These are phyloP conservation scores for Origma solitaria DNA, from an alignment of 2,113 vertebrate genomes.

Conservation along the genomic window DNA sequence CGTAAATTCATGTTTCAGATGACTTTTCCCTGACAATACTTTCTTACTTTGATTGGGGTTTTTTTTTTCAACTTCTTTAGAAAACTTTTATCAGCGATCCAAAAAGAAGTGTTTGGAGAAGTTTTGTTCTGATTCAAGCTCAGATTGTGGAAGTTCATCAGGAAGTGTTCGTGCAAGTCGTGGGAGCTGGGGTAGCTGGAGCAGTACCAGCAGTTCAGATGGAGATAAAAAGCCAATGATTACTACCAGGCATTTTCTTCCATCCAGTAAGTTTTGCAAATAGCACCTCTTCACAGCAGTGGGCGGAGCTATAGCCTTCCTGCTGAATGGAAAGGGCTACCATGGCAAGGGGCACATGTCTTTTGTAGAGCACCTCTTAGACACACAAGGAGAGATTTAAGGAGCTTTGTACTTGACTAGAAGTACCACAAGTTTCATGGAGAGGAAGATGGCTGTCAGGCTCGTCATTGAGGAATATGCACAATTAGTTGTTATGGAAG, in stretches of 20 bases:
- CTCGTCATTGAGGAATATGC: not conserved
- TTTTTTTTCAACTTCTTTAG: constrained; percentile 30
- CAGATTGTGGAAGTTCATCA: constrained; percentile 90
- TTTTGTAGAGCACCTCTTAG: not conserved
- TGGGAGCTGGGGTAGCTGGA: constrained; percentile 98
- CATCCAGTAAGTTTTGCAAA: constrained; percentile 75
- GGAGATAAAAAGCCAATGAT: constrained; percentile 83
- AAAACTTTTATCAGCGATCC: constrained; percentile 56
- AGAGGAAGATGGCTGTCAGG: not conserved
- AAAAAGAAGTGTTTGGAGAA: constrained; percentile 82
- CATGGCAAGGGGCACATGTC: not conserved
- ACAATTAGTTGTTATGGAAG: not conserved
- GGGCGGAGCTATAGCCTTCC: not conserved
- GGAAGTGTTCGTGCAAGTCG: constrained; percentile 91
- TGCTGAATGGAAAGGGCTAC: not conserved
- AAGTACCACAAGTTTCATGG: not conserved
- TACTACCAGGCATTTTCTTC: constrained; percentile 72
- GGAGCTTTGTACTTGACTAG: not conserved
- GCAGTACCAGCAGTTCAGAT: constrained; percentile 91
- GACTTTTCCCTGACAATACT: not conserved
- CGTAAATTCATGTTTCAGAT: not conserved
- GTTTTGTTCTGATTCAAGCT: constrained; percentile 88
- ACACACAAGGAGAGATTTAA: not conserved
- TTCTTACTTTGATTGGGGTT: not conserved
- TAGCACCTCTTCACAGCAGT: not conserved